Percentiles rank a stretch among this genome's conserved stretches.
These are phyloP conservation scores for Cryptus armator DNA, from an alignment of 2,888 invertebrate genomes.

Conservation along the genomic window DNA sequence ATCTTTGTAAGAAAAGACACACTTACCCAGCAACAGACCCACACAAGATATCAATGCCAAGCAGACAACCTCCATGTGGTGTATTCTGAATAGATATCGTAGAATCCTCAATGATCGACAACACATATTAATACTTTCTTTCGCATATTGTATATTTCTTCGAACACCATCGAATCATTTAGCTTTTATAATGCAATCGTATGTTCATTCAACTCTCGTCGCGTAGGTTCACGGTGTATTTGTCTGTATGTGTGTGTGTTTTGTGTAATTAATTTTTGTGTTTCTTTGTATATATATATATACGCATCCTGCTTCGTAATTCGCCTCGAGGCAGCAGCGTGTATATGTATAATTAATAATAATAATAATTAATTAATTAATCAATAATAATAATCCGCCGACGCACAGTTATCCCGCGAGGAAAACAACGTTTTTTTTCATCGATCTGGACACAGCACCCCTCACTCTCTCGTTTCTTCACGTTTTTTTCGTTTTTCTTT, in stretches of 20 bases:
- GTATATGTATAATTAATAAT: constrained; percentile 63
- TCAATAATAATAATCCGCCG: constrained; percentile 67
- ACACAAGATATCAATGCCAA: no score
- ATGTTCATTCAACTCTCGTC: constrained; percentile 60
- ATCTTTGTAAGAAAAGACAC: no score
- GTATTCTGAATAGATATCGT: no score
- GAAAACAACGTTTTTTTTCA: constrained; percentile 52
- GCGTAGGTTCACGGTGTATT: constrained; percentile 51
- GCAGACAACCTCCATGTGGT: no score
- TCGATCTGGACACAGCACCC: constrained; percentile 65
- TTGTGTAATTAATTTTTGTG: constrained; percentile 21
- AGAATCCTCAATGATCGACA: constrained; percentile 6
- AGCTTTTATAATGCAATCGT: constrained; percentile 63
- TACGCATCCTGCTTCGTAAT: constrained; percentile 65
- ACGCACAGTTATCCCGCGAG: constrained; percentile 55
- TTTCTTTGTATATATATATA: constrained; percentile 40
- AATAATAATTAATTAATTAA: constrained; percentile 62
- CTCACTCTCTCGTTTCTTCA: constrained; percentile 20
- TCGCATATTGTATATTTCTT: constrained; percentile 83
- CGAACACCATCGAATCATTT: constrained; percentile 76
- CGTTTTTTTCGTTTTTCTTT: constrained; percentile 9
- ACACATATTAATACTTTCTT: constrained; percentile 74
- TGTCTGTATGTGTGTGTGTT: constrained; percentile 24
- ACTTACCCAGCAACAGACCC: no score
- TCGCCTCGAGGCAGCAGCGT: constrained; percentile 66